Evolutionary conservation across 2,797 vertebrate species (phyloP), one percentile per base, ranked within the genome.

Genomic region (Microctenopoma steveboyesi): DNA sequence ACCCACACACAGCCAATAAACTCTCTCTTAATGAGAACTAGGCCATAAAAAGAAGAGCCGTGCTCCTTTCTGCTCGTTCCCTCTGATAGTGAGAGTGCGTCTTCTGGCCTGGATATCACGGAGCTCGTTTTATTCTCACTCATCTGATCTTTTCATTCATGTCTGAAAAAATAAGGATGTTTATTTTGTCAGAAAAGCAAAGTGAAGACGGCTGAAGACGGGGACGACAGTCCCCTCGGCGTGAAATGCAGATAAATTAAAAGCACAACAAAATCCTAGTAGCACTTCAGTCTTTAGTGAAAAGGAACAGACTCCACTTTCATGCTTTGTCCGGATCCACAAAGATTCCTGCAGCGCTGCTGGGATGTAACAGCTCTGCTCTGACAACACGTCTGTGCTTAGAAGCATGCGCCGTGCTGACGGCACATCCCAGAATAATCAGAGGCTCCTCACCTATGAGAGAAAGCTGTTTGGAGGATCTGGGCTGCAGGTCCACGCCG

Each of bases 381-480:
- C 39, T 48, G 1, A 40, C 0, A 0, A 64, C 39, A 9, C 3
- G 9, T 22, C 40, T 63, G 22, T 28, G 25, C 49, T 43, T 6
- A 64, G 65, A 68, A 1, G 7, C 46, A 65, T 18, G 18, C 13
- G 33, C 35, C 35, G 16, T 8, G 43, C 66, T 55, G 37, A 74
- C 18, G 69, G 51, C 54, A 49, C 13, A 35, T 22, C 37, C 43
- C n/a, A 51, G 33, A 33, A 53, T 53, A 65, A 64, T 66, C 35
- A 64, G 75, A 54, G 30, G 14, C 14, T 27, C 66, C 94, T 94
- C 93, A 98, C 97, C 97, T 73, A 96, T 89, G 30, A 98, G 94
- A 14, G 92, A 91, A 10, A 98, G 94, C 45, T 97, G 97, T 76
- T 97, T 98, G 73, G 96, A 95, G 43, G 94, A 91, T 76, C 92